Evolutionary conservation across 2,113 vertebrate genomes (phyloP).

Genomic region (Tetrao urogallus): DNA sequence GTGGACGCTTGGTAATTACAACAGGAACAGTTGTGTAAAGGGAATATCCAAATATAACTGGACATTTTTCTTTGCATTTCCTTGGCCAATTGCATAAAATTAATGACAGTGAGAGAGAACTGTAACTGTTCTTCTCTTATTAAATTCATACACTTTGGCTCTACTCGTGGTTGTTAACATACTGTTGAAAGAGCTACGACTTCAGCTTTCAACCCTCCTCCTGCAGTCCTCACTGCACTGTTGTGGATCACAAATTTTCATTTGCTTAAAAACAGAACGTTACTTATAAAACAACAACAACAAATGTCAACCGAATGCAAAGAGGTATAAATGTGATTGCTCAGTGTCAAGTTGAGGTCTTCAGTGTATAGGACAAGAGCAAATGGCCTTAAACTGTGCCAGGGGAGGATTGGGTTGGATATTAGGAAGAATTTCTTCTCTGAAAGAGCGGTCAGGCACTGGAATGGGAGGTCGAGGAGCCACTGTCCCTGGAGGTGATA

Average conservation of each 20-base stretch:
- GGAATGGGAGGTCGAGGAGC: too few species aligned
- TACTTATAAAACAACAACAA: neutral
- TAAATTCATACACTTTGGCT: slow-evolving; percentile 47
- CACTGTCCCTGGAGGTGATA: too few species aligned
- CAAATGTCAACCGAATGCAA: neutral
- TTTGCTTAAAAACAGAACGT: slow-evolving; percentile 58
- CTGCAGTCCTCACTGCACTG: neutral
- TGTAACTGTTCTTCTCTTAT: slow-evolving; percentile 17
- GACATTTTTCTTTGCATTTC: neutral
- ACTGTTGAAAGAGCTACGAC: slow-evolving; percentile 31
- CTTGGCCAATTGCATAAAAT: slow-evolving; percentile 2
- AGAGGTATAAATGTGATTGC: slow-evolving; percentile 32
- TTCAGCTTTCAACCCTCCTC: slow-evolving; percentile 10
- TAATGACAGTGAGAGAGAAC: neutral
- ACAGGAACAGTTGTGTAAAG: neutral
- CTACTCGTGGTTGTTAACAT: slow-evolving; percentile 20
- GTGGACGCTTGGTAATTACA: neutral
- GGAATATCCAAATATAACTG: neutral
- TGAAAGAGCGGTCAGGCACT: too few species aligned
- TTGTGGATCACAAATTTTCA: slow-evolving; percentile 16
- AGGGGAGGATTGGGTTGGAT: too few species aligned
- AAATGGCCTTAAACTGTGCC: too few species aligned
- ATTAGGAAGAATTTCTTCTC: too few species aligned
- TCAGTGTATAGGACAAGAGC: neutral
- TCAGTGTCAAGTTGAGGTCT: neutral